Evolutionary conservation across 1,140 invertebrate species (phyloP).

Genomic region (Musca domestica): DNA sequence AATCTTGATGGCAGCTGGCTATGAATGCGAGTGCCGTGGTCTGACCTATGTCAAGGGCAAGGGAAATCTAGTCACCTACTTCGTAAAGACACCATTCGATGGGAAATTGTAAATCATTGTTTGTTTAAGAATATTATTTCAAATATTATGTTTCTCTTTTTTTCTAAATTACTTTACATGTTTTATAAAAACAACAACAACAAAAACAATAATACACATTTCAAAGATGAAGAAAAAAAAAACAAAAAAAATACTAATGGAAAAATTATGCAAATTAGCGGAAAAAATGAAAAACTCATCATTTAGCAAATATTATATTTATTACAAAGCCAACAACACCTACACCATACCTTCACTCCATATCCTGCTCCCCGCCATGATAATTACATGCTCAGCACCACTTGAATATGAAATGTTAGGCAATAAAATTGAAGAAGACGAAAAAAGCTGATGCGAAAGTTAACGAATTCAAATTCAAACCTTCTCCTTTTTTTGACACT

Average conservation of each 20-base stretch:
- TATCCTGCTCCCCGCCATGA: no score
- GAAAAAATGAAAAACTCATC: no score
- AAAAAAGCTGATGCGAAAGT: neutral
- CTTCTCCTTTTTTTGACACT: neutral
- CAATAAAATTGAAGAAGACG: neutral
- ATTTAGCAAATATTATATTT: no score
- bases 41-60: conserved; percentile 92
- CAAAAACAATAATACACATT: neutral
- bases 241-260: neutral
- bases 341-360: no score
- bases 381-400: no score
- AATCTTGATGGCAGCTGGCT: conserved; percentile 78
- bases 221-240: neutral
- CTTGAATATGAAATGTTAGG: no score
- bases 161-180: neutral
- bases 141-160: neutral
- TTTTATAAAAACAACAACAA: neutral
- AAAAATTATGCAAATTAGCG: neutral
- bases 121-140: conserved; percentile 11
- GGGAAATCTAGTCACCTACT: conserved; percentile 88
- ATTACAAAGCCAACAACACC: no score
- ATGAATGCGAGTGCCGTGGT: conserved; percentile 82
- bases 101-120: conserved; percentile 52
- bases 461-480: conserved; percentile 8
- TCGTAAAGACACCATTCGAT: conserved; percentile 79